These are phyloP conservation scores for Lordiphosa collinella DNA, from an alignment of 1,140 invertebrate species.

Conservation along the genomic window DNA sequence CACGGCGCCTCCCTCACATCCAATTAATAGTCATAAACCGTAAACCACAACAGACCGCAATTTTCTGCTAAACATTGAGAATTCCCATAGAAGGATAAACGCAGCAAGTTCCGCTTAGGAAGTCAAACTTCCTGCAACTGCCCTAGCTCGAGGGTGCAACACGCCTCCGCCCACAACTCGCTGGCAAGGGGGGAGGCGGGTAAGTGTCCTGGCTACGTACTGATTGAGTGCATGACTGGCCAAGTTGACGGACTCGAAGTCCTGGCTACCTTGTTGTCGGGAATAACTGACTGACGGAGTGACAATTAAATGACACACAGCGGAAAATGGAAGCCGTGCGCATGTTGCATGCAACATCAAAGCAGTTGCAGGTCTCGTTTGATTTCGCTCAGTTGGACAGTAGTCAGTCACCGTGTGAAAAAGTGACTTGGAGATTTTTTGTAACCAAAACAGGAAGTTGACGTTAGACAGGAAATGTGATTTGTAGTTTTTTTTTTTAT, in stretches of 20 bases:
- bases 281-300: constrained; percentile 26
- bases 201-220: constrained; percentile 39
- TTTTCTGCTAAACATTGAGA: constrained; percentile 13
- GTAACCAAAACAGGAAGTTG: constrained; percentile 63
- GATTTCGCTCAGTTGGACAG: constrained; percentile 40
- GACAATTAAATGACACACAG: constrained; percentile 68
- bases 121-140: constrained; percentile 57
- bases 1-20: background rate
- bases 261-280: constrained; percentile 10
- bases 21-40: constrained; percentile 16
- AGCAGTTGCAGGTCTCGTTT: constrained; percentile 55
- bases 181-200: constrained; percentile 19
- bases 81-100: constrained; percentile 65
- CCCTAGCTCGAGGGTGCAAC: constrained; percentile 5
- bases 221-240: constrained; percentile 75
- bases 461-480: constrained; percentile 70
- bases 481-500: constrained; percentile 64
- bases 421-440: constrained; percentile 64
- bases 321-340: constrained; percentile 53
- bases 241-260: constrained; percentile 39
- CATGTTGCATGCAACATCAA: constrained; percentile 69
- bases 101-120: constrained; percentile 64
- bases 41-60: constrained; percentile 21
- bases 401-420: constrained; percentile 48
- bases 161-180: constrained; percentile 14